Base-by-base conservation (phyloP, 1,140 invertebrate species). In the Aphelenchoides besseyi region DNA sequence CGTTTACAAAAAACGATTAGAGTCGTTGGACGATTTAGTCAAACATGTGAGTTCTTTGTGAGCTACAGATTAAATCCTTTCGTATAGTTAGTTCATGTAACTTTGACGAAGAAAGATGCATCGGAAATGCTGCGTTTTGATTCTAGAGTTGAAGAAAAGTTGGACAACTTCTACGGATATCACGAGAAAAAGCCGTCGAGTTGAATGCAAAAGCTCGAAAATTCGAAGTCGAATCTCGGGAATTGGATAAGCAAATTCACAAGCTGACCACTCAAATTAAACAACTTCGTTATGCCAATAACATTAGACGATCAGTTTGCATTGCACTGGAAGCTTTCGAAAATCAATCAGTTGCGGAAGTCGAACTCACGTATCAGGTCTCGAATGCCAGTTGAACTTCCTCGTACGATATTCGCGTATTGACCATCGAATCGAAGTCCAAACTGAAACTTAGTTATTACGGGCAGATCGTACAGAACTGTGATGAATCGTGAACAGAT, bases 401-500 rank as follows among this genome's bases (percentile, higher is more conserved):
- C 9, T 78, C 74, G 16, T 86, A 86, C 73, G 86, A 87, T 71
- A 79, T 87, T 9, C 77, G 86, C 41, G 85, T 86, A 36, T 78
- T 80, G 36, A 84, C 64, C 16, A 70, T 52, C 2, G 37, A 53
- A 9, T 41, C 23, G 26, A 70, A 66, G 67, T 62, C 33, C 72
- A 33, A 61, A 35, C 71, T 79, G 1, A 71, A 86, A 79, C 77
- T 86, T 3, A 75, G 76, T 16, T 86, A 87, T 70, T 86, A 79
- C 69, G 86, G 85, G 9, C 66, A 85, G 29, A 83, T 86, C 52
- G 57, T 71, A 29, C 86, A 86, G 71, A 67, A 70, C 2, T 85
- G 86, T 41, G 84, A 82, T 8, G 86, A 87, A 73, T 85, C 87
- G 68, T 87, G 86, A 86, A 78, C 33, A 16, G 79, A 86, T 59